phyloP scores from a whole-genome alignment of 2,113 vertebrate species.

The Aegotheles bennettii region DNA sequence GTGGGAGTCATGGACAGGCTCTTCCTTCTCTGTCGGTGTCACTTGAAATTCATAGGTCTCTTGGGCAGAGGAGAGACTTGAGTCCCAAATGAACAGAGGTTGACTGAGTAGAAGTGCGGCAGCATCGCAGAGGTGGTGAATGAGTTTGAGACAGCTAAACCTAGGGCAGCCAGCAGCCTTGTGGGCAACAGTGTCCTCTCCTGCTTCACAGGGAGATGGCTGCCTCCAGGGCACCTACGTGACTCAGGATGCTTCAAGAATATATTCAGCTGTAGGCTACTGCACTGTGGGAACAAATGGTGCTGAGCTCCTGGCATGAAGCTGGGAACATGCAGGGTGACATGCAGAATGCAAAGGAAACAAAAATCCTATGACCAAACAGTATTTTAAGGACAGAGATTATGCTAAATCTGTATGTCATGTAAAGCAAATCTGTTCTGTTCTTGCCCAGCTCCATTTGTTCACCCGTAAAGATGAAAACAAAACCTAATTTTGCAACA shows the following conservation, averaged over 20 bases:
- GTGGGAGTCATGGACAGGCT: fast-evolving
- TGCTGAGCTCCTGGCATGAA: background rate
- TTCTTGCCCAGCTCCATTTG: background rate
- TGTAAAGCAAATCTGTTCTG: background rate
- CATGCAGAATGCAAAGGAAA: background rate
- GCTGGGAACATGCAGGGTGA: background rate
- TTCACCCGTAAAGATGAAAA: background rate
- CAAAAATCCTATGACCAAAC: background rate
- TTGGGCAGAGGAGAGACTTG: background rate
- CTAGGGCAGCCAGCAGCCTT: background rate
- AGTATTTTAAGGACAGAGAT: background rate
- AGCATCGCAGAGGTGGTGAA: background rate
- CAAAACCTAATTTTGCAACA: background rate
- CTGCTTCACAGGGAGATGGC: background rate
- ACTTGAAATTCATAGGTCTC: background rate
- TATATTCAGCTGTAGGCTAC: background rate
- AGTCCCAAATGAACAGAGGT: background rate
- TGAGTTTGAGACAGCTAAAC: background rate
- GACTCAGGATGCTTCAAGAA: background rate
- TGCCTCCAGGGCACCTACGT: background rate
- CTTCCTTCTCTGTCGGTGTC: background rate
- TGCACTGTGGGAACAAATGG: background rate
- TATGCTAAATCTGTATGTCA: background rate
- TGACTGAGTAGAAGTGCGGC: background rate
- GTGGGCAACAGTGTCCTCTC: background rate